Conservation (phyloP, 2,113 vertebrate genomes). For the Ifrita kowaldi region DNA sequence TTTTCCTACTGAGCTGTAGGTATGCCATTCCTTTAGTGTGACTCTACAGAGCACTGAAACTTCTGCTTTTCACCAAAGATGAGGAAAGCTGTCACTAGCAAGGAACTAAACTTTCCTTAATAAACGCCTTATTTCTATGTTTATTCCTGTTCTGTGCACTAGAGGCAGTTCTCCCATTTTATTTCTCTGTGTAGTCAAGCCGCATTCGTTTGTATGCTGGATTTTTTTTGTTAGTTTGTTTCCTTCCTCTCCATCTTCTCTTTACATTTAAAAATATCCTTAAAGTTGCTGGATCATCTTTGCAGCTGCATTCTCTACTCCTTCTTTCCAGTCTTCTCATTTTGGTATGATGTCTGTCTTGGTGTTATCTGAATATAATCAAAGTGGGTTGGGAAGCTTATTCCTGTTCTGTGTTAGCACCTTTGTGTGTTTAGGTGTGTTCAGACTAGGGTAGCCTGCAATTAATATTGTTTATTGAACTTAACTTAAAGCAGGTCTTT, state of each 20-base stretch:
- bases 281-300: background rate
- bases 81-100: background rate
- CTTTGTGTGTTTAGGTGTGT: background rate
- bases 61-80: background rate
- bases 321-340: background rate
- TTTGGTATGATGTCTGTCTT: background rate
- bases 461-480: background rate
- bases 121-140: background rate
- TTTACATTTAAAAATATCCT: background rate
- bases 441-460: background rate
- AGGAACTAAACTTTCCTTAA: background rate
- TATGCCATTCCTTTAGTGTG: background rate
- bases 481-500: background rate
- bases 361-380: background rate
- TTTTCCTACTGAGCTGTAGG: background rate
- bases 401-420: background rate
- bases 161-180: background rate
- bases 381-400: background rate
- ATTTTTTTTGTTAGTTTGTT: background rate
- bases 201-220: background rate
- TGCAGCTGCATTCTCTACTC: background rate
- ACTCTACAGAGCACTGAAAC: background rate
- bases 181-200: background rate
- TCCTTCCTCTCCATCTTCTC: background rate
- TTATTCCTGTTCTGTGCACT: background rate